A percentile compares a stretch with the other conserved stretches of the same genome.
Conservation (phyloP, 1,140 invertebrate genomes). For the Drosophila ficusphila region DNA sequence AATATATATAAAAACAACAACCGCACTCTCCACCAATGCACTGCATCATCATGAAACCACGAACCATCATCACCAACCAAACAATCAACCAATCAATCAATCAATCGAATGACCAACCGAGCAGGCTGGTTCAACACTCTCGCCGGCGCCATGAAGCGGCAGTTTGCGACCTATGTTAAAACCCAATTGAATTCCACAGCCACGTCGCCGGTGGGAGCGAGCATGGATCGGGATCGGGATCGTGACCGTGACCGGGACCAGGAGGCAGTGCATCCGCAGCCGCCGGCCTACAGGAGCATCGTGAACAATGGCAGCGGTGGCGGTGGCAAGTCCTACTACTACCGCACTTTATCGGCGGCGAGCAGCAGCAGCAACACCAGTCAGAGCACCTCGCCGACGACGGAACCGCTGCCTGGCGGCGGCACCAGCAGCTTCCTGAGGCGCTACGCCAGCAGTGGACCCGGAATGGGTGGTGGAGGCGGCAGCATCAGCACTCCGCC, state of each 20-base stretch:
- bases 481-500: slow-evolving; percentile 60
- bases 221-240: slow-evolving; percentile 35
- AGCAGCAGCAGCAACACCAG: slow-evolving; percentile 74
- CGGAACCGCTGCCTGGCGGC: slow-evolving; percentile 50
- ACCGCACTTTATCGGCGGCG: slow-evolving; percentile 72
- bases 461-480: slow-evolving; percentile 11
- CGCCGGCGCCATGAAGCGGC: slow-evolving; percentile 87
- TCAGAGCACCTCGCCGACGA: slow-evolving; percentile 74
- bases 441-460: slow-evolving; percentile 17
- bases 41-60: slow-evolving; percentile 21
- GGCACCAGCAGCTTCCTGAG: slow-evolving; percentile 37
- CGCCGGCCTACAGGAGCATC: slow-evolving; percentile 69
- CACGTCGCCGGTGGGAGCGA: slow-evolving; percentile 64
- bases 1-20: too few species aligned
- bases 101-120: slow-evolving; percentile 15
- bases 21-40: slow-evolving; percentile 24
- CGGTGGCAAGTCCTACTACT: slow-evolving; percentile 64
- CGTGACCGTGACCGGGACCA: slow-evolving; percentile 2
- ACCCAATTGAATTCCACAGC: slow-evolving; percentile 86
- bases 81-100: slow-evolving; percentile 17
- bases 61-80: slow-evolving; percentile 13
- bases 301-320: slow-evolving; percentile 11
- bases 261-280: slow-evolving; percentile 46
- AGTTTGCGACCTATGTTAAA: slow-evolving; percentile 92
- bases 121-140: slow-evolving; percentile 87